Conservation (phyloP, 2,113 vertebrate species). For the Podiceps cristatus region DNA sequence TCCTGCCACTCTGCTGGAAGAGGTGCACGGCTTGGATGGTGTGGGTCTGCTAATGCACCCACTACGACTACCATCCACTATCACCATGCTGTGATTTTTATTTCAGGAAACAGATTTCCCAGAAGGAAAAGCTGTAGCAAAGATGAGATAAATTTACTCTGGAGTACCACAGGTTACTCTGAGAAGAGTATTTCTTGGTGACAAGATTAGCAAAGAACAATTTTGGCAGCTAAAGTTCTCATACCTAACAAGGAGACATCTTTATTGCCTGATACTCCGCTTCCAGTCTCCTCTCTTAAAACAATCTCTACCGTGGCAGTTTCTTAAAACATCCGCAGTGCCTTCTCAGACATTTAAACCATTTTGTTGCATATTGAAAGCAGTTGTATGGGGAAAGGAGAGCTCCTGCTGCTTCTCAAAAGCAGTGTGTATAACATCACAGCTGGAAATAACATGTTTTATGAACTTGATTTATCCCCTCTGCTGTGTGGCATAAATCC, state of each 20-base stretch:
- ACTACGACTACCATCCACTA: fast-evolving
- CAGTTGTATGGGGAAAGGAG: slow-evolving; percentile 21
- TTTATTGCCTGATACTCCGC: neutral
- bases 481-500: slow-evolving; percentile 3
- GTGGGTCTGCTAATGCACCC: fast-evolving
- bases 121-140: neutral
- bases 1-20: neutral
- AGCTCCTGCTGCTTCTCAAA: slow-evolving; percentile 54
- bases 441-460: slow-evolving; percentile 66
- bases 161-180: neutral
- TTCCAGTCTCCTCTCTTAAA: neutral
- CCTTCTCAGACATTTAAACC: neutral
- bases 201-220: neutral
- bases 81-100: neutral
- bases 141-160: neutral
- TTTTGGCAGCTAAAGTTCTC: neutral
- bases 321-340: neutral
- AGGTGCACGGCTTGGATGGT: neutral
- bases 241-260: neutral
- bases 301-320: neutral
- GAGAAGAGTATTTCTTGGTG: neutral
- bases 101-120: neutral
- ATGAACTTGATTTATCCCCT: slow-evolving; percentile 61
- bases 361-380: slow-evolving; percentile 44
- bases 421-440: slow-evolving; percentile 47